Evolutionary conservation across 1,140 invertebrate species (phyloP).

Genomic region (Pemphigus obesinymphae): DNA sequence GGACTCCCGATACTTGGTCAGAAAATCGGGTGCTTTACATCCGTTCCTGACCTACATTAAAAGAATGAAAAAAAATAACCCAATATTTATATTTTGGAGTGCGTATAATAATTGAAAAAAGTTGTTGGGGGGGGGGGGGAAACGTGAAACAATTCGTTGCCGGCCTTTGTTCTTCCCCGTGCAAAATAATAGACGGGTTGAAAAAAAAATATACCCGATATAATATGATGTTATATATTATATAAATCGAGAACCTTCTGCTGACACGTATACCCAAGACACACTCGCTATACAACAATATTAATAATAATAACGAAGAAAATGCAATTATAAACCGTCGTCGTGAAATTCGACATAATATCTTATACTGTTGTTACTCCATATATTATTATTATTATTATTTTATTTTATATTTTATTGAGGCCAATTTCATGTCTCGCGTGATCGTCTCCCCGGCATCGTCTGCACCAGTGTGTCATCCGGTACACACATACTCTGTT

Average conservation of each 20-base stretch:
- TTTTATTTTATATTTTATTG: too few relatives aligned
- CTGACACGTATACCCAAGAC: neutral
- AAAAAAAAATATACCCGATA: neutral
- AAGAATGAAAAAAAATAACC: too few relatives aligned
- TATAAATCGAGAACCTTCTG: neutral
- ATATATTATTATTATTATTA: too few relatives aligned
- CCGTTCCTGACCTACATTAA: conserved; percentile 24
- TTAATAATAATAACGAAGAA: conserved; percentile 32
- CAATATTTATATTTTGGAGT: too few relatives aligned
- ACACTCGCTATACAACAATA: too few relatives aligned
- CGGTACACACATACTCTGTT: neutral
- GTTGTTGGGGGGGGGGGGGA: too few relatives aligned
- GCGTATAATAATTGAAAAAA: neutral
- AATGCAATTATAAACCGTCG: conserved; percentile 17
- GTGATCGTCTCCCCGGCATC: neutral
- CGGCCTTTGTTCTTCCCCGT: neutral
- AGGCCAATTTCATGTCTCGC: conserved; percentile 2
- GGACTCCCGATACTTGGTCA: too few relatives aligned
- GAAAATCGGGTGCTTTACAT: neutral
- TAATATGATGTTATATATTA: too few relatives aligned
- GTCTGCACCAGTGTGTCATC: neutral
- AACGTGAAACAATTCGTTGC: conserved; percentile 8
- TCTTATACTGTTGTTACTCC: too few relatives aligned
- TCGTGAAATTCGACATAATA: too few relatives aligned
- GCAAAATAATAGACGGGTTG: neutral